A percentile compares a stretch with the other conserved stretches of the same genome.
Conservation (phyloP, 2,888 invertebrate genomes). For the Hyalella azteca region DNA sequence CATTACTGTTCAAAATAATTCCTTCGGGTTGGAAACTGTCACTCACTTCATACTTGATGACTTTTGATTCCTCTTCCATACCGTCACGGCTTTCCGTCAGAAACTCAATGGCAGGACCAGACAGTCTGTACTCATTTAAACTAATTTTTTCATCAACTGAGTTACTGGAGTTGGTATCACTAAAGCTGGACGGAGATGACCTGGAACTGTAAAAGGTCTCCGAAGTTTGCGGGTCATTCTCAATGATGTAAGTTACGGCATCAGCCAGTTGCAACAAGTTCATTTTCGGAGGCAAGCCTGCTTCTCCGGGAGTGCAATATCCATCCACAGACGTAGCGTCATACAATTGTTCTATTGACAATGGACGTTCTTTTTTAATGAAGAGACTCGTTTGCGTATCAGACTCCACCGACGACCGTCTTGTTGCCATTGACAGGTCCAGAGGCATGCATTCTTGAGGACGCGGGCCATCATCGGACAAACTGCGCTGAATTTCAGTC, state of each 20-base stretch:
- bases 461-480: not conserved
- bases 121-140: not conserved
- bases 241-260: not conserved
- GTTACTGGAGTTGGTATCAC: conserved; percentile 21
- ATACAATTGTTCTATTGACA: no score
- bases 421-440: not conserved
- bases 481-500: not conserved
- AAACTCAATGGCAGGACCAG: not conserved
- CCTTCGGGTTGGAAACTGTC: conserved; percentile 21
- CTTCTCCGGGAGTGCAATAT: not conserved
- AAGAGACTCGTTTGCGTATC: no score
- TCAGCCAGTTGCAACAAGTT: conserved; percentile 6
- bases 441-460: not conserved
- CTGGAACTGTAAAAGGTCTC: conserved; percentile 15
- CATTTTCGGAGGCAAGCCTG: not conserved
- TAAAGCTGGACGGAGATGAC: conserved; percentile 31
- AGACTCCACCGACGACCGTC: not conserved
- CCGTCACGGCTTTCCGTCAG: not conserved
- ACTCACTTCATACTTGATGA: conserved; percentile 31
- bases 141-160: conserved; percentile 7
- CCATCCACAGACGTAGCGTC: not conserved
- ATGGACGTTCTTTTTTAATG: no score
- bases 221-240: conserved; percentile 1
- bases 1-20: conserved; percentile 16
- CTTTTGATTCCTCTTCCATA: not conserved